Base-by-base conservation (phyloP, 2,888 invertebrate species). In the Brachynemurus nebulosus region DNA sequence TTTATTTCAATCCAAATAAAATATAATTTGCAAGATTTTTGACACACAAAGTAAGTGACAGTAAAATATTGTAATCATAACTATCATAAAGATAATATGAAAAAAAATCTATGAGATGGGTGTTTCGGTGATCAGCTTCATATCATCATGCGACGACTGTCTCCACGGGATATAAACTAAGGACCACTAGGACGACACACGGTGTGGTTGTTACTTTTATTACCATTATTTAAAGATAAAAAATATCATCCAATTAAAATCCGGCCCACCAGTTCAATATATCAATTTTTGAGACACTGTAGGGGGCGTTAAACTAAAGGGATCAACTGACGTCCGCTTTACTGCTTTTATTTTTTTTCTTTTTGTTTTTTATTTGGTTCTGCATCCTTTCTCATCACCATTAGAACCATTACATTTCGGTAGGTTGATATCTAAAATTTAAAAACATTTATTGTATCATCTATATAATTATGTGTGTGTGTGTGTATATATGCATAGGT, bases 181-280 rank as follows among this genome's bases (percentile, higher is more conserved):
- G 40, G 27, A 40, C 40, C 20, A 20, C 39, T 20, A 14, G 20
- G n/a, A 20, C 39, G 39, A 23, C 39, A 14, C 21, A 19, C 42
- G 34, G 17, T 19, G 42, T 14, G 33, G 42, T 34, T 18, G 25
- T 44, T 55, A 55, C 57, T 59, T 61, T 61, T 60, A 61, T 61
- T 60, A 62, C 57, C 60, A 61, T 62, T 62, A 63, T 61, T 62
- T 59, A 57, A 60, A 60, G 61, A 60, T 62, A 62, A 64, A 63
- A 62, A 62, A 63, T 61, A 59, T 61, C 60, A 62, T 63, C 63
- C 63, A 64, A 64, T 63, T 64, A 63, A 64, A 63, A 63, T 60
- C 57, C 55, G 56, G 61, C 62, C 63, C 60, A 62, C 60, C 59
- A 61, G 59, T 59, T 59, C 63, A 59, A 62, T 63, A 63, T 62